These are phyloP conservation scores for Ernsta delagoae DNA, from an alignment of 2,888 invertebrate genomes.

Conservation along the genomic window DNA sequence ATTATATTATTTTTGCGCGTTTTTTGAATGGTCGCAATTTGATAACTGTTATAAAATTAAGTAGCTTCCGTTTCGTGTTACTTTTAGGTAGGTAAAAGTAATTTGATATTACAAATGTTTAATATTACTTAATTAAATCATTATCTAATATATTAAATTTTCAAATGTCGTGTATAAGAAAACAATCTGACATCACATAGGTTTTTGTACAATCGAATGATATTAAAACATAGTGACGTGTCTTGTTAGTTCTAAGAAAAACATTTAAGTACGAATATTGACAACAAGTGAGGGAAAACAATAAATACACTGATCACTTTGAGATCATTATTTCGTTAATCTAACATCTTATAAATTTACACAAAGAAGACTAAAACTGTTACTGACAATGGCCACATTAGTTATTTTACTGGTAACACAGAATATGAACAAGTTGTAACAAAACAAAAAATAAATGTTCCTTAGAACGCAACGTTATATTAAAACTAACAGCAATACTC, in stretches of 20 bases:
- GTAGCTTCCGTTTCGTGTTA: slow-evolving; percentile 8
- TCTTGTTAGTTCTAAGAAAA: slow-evolving; percentile 44
- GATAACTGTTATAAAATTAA: slow-evolving; percentile 9
- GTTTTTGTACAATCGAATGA: slow-evolving; percentile 31
- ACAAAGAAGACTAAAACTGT: slow-evolving; percentile 59
- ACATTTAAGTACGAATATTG: slow-evolving; percentile 77
- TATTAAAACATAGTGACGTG: slow-evolving; percentile 19
- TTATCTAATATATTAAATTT: slow-evolving; percentile 12
- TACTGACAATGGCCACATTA: slow-evolving; percentile 76
- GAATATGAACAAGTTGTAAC: slow-evolving; percentile 63
- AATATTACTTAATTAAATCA: slow-evolving; percentile 4
- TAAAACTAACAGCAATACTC: slow-evolving; percentile 46
- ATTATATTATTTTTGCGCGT: background rate
- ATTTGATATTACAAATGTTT: background rate
- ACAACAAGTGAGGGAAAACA: slow-evolving; percentile 75
- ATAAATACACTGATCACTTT: slow-evolving; percentile 83
- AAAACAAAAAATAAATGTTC: slow-evolving; percentile 52
- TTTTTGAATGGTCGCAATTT: background rate
- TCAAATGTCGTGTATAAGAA: slow-evolving; percentile 28
- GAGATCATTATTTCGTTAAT: slow-evolving; percentile 78
- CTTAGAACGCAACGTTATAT: slow-evolving; percentile 51
- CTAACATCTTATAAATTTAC: slow-evolving; percentile 74
- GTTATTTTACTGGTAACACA: slow-evolving; percentile 72
- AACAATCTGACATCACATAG: slow-evolving; percentile 33
- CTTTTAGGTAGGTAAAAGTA: background rate